Conservation (phyloP, 2,888 invertebrate species). For the Cylindroiulus punctatus region DNA sequence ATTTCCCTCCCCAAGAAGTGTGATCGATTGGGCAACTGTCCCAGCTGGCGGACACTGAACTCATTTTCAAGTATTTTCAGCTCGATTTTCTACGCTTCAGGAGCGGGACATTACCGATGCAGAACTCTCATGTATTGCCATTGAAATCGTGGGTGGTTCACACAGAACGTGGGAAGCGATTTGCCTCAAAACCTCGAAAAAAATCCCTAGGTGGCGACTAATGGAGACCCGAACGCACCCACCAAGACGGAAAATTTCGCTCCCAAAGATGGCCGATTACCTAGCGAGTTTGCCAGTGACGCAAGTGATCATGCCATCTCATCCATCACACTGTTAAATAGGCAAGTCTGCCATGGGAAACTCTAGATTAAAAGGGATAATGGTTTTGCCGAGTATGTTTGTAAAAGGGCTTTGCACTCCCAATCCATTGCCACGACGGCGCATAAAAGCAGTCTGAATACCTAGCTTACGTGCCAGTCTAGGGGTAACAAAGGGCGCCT, state of each 20-base stretch:
- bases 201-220: background rate
- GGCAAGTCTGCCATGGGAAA: background rate
- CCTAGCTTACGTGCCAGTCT: slow-evolving; percentile 26
- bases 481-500: background rate
- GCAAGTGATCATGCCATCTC: slow-evolving; percentile 30
- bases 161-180: background rate
- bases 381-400: slow-evolving; percentile 36
- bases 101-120: background rate
- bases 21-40: background rate
- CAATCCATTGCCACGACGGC: background rate
- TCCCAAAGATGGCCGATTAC: background rate
- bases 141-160: background rate
- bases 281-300: background rate
- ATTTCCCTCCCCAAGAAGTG: background rate
- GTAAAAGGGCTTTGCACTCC: slow-evolving; percentile 44
- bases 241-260: background rate
- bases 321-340: background rate
- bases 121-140: background rate
- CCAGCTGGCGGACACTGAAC: background rate
- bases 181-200: background rate
- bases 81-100: background rate
- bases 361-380: slow-evolving; percentile 11
- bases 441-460: slow-evolving; percentile 10
- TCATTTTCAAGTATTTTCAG: background rate
- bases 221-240: background rate